Percentiles rank a stretch among this genome's conserved stretches.
These are phyloP conservation scores for Epirrhoe tristata DNA, from an alignment of 2,888 invertebrate species.

Conservation along the genomic window DNA sequence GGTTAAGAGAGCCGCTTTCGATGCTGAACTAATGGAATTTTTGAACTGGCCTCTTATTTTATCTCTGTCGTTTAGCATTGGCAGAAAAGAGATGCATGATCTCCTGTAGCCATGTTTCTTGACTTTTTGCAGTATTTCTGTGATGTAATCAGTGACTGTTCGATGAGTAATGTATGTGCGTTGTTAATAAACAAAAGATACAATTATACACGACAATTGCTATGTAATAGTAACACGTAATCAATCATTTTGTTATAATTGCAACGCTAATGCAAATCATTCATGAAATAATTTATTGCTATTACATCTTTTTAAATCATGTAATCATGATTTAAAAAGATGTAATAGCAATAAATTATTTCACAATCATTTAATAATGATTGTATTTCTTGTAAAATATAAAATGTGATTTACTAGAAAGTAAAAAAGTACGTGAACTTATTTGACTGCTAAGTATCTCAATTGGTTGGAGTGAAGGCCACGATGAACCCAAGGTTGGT, in stretches of 20 bases:
- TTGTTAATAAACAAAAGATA: neutral
- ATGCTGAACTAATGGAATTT: constrained; percentile 14
- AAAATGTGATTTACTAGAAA: no score
- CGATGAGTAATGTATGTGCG: constrained; percentile 12
- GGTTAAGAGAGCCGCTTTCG: constrained; percentile 45
- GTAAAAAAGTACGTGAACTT: no score
- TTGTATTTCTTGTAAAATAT: no score
- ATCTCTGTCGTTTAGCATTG: neutral
- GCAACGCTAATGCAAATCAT: no score
- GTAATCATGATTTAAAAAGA: no score
- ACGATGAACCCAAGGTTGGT: neutral
- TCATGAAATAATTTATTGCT: no score
- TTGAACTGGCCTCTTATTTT: constrained; percentile 2
- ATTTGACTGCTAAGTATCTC: neutral
- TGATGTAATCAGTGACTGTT: constrained; percentile 39
- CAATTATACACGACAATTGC: neutral
- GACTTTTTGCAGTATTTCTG: constrained; percentile 5
- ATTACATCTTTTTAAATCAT: no score
- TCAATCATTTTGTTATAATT: neutral
- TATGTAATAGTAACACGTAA: neutral
- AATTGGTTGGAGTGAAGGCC: neutral
- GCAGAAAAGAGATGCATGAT: constrained; percentile 3
- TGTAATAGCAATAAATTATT: no score
- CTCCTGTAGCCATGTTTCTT: constrained; percentile 1
- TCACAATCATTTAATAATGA: no score